Evolutionary conservation across 1,140 invertebrate species (phyloP), one percentile per base, ranked within the genome.

Genomic region (Pseudomyrmex dendroicus): DNA sequence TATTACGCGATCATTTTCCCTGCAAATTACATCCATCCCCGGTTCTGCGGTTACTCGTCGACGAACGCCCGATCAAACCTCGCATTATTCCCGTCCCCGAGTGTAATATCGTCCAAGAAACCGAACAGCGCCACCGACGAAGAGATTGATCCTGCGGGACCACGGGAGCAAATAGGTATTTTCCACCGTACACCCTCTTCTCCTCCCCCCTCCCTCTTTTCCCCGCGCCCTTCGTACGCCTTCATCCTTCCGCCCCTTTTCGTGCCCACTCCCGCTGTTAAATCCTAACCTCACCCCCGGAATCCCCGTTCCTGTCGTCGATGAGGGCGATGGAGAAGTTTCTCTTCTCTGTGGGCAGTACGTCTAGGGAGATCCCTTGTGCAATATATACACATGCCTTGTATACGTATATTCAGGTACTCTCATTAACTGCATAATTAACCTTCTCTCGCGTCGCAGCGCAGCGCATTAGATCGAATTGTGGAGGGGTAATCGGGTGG

Each of bases 391-490:
- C 35, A 20, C 22, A 20, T 44, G 35, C 10, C 15, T 35, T 35
- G 44, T 25, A 35, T 35, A 17, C 15, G 5, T 76, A 86, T 90
- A 91, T 89, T 89, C 89, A 90, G 82, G 86, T 80, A 48, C 88
- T 92, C 92, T 94, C 91, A 93, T 93, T 94, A 94, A 91, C 92
- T 90, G 89, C 86, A 91, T 92, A 94, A 94, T 94, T 93, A 94
- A 93, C 84, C 91, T 92, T 93, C 92, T 90, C 90, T 92, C 91
- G 90, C 90, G 89, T 92, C 91, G 90, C 84, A 90, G 91, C 84
- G 85, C 89, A 90, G 88, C 91, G 91, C 89, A 92, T 93, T 91
- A 92, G 90, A 93, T 93, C 91, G 91, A 93, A 93, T 93, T 93
- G 92, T 91, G 92, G 91, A 22, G 20, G 91, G 89, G 90, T 94